A percentile compares a stretch with the other conserved stretches of the same genome.
These are phyloP conservation scores for Papilio polytes DNA, from an alignment of 1,140 invertebrate species.

Conservation along the genomic window DNA sequence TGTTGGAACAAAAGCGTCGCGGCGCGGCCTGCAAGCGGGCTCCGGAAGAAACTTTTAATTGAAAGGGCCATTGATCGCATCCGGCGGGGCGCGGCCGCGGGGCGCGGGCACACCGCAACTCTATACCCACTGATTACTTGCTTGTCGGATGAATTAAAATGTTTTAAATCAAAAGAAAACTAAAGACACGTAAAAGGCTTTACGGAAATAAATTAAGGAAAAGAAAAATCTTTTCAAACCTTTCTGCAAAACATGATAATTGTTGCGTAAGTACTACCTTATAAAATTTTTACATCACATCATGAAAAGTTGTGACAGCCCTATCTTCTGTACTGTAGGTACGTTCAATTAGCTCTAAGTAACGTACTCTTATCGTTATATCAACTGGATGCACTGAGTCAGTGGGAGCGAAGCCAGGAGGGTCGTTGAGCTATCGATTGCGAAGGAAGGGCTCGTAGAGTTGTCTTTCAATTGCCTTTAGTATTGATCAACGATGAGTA, in stretches of 20 bases:
- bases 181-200: conserved; percentile 45
- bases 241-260: too few species aligned
- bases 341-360: conserved; percentile 25
- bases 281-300: too few species aligned
- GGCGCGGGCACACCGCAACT: conserved; percentile 18
- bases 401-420: conserved; percentile 42
- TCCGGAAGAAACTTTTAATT: conserved; percentile 65
- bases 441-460: conserved; percentile 43
- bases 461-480: conserved; percentile 19
- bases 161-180: conserved; percentile 46
- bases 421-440: conserved; percentile 71
- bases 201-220: not conserved
- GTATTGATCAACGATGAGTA: conserved; percentile 34
- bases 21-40: conserved; percentile 50
- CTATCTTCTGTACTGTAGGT: not conserved
- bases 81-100: conserved; percentile 43
- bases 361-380: conserved; percentile 47
- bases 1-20: conserved; percentile 43
- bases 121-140: conserved; percentile 32
- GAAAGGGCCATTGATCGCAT: conserved; percentile 66
- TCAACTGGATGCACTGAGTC: conserved; percentile 43
- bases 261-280: too few species aligned
- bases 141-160: conserved; percentile 33
- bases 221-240: too few species aligned
- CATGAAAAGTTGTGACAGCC: not conserved